These are phyloP conservation scores for Neoaliturus tenellus DNA, from an alignment of 2,888 invertebrate genomes.

Conservation along the genomic window DNA sequence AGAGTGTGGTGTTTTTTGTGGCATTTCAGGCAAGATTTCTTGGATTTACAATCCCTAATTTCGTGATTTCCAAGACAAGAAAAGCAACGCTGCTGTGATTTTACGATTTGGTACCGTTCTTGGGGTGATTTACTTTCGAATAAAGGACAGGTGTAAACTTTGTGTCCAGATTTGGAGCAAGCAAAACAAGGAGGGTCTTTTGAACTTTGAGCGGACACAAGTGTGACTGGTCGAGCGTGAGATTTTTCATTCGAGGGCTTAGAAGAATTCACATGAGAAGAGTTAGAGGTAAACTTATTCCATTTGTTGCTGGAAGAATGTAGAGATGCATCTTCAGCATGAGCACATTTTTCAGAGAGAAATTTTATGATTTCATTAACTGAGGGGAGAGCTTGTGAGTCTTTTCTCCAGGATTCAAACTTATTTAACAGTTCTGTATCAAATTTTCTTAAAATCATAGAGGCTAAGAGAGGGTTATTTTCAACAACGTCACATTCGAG, in stretches of 20 bases:
- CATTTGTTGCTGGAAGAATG: not conserved
- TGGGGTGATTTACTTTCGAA: not conserved
- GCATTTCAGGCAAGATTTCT: not conserved
- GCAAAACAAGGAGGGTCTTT: not conserved
- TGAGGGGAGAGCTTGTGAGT: not conserved
- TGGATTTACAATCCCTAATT: not conserved
- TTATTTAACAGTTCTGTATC: not conserved
- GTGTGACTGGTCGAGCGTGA: not conserved
- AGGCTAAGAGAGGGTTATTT: conserved; percentile 1
- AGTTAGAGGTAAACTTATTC: not conserved
- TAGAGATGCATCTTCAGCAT: not conserved
- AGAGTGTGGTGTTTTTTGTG: not conserved
- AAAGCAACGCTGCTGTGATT: not conserved
- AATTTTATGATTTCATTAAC: not conserved
- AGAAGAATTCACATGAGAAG: not conserved
- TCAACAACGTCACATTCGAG: not conserved
- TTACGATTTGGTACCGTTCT: not conserved
- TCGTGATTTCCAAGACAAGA: not conserved
- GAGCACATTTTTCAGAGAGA: not conserved
- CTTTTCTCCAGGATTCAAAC: not conserved
- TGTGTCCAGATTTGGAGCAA: not conserved
- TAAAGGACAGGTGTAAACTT: not conserved
- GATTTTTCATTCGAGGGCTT: not conserved
- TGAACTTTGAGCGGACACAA: not conserved
- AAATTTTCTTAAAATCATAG: not conserved